Evolutionary conservation across 2,888 invertebrate species (phyloP), one percentile per base, ranked within the genome.

Genomic region (Pogonocherus hispidulus): DNA sequence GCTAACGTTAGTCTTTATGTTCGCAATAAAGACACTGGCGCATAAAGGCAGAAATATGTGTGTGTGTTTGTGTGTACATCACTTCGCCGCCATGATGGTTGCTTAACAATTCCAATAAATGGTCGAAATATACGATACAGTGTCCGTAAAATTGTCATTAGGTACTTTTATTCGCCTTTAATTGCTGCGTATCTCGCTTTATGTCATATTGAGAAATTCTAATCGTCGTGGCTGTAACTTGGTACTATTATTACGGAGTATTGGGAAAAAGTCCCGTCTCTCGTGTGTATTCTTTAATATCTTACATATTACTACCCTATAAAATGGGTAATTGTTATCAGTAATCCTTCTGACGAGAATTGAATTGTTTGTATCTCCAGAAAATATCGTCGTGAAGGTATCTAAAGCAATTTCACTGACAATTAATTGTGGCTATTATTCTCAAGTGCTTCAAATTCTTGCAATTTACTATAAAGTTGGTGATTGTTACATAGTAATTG

Each of bases 141-240:
- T 35, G 55, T 55, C 35, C 55, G 32, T 54, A 54, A 54, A 54
- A 54, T 54, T 54, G 52, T 54, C 52, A 35, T 55, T 55, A 37
- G 19, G 19, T 35, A 37, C 37, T 52, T 41, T 55, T 55, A 55
- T 55, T 52, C 35, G 37, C 27, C 37, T 55, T 55, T 55, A 55
- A 55, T 55, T 55, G 37, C 20, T 20, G 18, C 37, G 19, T 55
- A 22, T 37, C 37, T 14, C 14, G 55, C 11, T 55, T 55, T 55
- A 55, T 55, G 55, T 37, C 20, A 37, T 55, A 55, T 55, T 41
- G 55, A 19, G 41, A 19, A 54, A 54, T 54, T 54, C 54, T 35
- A 18, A 32, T 4, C 32, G 16, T 11, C 35, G 32, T 37, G 18
- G 16, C 18, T n/a, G 37, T 18, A 55, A 22, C 55, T 4, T 55